A percentile compares a stretch with the other conserved stretches of the same genome.
phyloP scores from a whole-genome alignment of 2,797 vertebrate species.

The Loris lydekkerianus region DNA sequence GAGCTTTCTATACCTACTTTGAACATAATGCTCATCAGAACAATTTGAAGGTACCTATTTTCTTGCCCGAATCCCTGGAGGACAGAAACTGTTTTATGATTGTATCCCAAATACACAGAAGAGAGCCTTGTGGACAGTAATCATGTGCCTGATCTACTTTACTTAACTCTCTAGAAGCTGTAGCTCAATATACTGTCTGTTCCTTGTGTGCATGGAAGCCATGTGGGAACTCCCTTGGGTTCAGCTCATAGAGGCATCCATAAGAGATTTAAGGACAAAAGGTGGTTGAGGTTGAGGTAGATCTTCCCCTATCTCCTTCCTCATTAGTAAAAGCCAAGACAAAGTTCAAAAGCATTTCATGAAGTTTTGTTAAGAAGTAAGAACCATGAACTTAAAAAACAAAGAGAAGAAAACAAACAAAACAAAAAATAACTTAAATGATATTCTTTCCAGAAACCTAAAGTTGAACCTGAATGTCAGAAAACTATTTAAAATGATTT shows the following conservation, averaged over 20 bases:
- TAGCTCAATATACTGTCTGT: too few relatives aligned
- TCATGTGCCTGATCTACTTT: background rate
- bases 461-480: background rate
- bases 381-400: background rate
- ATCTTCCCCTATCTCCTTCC: background rate
- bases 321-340: background rate
- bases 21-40: background rate
- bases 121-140: background rate
- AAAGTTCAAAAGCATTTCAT: slow-evolving; percentile 8
- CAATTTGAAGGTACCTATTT: background rate
- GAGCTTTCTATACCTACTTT: background rate
- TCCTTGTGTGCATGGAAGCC: background rate
- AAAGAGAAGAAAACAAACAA: background rate
- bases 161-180: background rate
- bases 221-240: background rate
- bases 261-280: background rate
- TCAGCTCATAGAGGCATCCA: background rate
- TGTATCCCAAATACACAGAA: background rate
- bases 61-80: background rate
- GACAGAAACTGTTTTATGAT: background rate
- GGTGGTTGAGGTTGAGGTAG: background rate
- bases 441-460: background rate
- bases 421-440: slow-evolving; percentile 28
- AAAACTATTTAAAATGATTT: background rate
- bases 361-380: background rate